phyloP scores from a whole-genome alignment of 2,797 vertebrate species.

The Phrynocephalus vlangalii region DNA sequence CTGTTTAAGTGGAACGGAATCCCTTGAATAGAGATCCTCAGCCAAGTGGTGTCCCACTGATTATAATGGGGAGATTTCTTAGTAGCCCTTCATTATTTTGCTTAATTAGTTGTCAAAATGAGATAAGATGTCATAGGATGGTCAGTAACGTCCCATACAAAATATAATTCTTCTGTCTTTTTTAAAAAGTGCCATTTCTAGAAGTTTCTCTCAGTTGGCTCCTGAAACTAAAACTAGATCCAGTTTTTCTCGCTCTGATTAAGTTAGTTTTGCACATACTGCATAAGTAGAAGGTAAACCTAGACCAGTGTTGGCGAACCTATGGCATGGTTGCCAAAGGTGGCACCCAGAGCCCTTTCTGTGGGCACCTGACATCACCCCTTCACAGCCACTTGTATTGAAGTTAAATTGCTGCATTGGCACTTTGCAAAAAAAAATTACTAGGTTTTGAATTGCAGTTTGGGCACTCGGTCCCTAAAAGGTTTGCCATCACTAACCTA shows the following conservation, averaged over 20 bases:
- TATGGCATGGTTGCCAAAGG: too few relatives aligned
- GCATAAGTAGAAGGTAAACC: not conserved
- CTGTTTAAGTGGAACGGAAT: not conserved
- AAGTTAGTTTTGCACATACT: not conserved
- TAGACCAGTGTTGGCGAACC: too few relatives aligned
- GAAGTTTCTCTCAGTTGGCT: not conserved
- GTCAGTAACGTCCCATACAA: not conserved
- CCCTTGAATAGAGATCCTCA: not conserved
- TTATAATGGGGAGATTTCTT: not conserved
- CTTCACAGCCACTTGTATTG: too few relatives aligned
- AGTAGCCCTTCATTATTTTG: not conserved
- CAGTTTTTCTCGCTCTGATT: not conserved
- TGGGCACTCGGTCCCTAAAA: too few relatives aligned
- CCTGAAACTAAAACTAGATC: not conserved
- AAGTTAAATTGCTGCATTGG: too few relatives aligned
- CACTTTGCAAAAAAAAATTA: too few relatives aligned
- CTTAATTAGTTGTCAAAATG: not conserved
- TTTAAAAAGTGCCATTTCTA: not conserved
- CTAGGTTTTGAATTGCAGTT: too few relatives aligned
- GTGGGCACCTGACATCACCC: too few relatives aligned
- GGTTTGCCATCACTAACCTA: not conserved
- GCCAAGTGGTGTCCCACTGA: not conserved
- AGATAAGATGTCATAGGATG: not conserved
- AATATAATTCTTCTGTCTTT: not conserved
- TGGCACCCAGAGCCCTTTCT: too few relatives aligned